Base-by-base conservation (phyloP, 2,797 vertebrate genomes). In the Falco peregrinus region DNA sequence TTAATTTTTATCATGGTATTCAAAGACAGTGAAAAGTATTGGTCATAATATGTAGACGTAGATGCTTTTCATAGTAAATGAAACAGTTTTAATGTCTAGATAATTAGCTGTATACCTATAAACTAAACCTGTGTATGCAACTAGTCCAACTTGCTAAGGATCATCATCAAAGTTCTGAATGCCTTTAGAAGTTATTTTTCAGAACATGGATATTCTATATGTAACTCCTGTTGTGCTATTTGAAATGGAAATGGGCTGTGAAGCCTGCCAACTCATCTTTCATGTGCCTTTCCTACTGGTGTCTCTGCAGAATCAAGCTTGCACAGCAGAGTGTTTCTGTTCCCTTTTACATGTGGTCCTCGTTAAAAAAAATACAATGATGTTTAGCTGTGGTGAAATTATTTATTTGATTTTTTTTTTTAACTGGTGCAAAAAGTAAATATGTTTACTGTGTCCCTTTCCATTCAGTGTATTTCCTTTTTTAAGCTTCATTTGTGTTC, bases 321-420 rank as follows among this genome's bases (percentile, higher is more conserved):
- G 68, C 53, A 65, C 74, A 95, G 95, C 82, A 54, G 73, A 86
- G 68, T 1, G 0, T 91, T 95, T 89, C 84, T 95, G 79, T 87
- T 93, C 91, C 93, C 87, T 96, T 84, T 79, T 96, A 94, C 92
- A 90, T 96, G 90, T 96, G 96, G 97, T 96, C 85, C 90, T 95
- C 3, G 24, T 98, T 97, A 92, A 96, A 97, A 96, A 79, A 95
- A 96, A 89, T 24, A 91, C 56, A 94, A 41, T 64, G 47, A 82
- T 67, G 29, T 93, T 87, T 79, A 79, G 94, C 91, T 80, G 78
- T 8, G 63, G 60, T 47, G 60, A 88, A 95, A 93, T 93, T 88
- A 79, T 91, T 89, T 80, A 65, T 60, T 90, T 88, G 68, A 79
- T 78, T 89, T 82, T 90, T 43, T 67, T 79, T 64, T 22, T 16